A percentile compares a stretch with the other conserved stretches of the same genome.
Evolutionary conservation across 2,888 invertebrate genomes (phyloP).

Genomic region (Trileptium ribeirensis): DNA sequence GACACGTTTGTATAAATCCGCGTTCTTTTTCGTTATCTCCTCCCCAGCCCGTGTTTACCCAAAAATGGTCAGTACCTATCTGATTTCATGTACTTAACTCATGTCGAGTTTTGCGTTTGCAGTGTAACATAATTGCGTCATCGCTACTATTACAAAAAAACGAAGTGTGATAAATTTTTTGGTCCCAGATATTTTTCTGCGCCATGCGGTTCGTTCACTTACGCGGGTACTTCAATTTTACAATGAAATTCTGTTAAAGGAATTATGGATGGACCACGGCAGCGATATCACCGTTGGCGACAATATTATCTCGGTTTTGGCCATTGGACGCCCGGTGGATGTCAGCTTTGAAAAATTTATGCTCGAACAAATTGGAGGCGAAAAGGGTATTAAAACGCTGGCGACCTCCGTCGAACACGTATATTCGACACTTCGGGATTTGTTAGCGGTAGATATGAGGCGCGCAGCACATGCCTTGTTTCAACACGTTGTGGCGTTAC

Average conservation of each 20-base stretch:
- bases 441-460: background rate
- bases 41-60: too few relatives aligned
- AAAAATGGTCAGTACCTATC: too few relatives aligned
- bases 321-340: background rate
- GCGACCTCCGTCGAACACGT: background rate
- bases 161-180: too few relatives aligned
- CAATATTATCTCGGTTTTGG: background rate
- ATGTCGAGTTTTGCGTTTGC: too few relatives aligned
- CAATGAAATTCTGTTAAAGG: background rate
- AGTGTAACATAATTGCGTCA: too few relatives aligned
- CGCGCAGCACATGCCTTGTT: background rate
- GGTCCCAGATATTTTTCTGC: too few relatives aligned
- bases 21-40: too few relatives aligned
- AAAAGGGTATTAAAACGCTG: background rate
- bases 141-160: too few relatives aligned
- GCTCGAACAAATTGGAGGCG: background rate
- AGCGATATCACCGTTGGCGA: background rate
- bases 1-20: too few relatives aligned
- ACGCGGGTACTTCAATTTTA: too few relatives aligned
- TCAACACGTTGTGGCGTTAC: background rate
- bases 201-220: too few relatives aligned
- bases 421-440: background rate
- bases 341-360: background rate
- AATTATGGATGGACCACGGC: background rate
- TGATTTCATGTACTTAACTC: too few relatives aligned